Evolutionary conservation across 2,888 invertebrate species (phyloP).

Genomic region (Clistopyga incitator): DNA sequence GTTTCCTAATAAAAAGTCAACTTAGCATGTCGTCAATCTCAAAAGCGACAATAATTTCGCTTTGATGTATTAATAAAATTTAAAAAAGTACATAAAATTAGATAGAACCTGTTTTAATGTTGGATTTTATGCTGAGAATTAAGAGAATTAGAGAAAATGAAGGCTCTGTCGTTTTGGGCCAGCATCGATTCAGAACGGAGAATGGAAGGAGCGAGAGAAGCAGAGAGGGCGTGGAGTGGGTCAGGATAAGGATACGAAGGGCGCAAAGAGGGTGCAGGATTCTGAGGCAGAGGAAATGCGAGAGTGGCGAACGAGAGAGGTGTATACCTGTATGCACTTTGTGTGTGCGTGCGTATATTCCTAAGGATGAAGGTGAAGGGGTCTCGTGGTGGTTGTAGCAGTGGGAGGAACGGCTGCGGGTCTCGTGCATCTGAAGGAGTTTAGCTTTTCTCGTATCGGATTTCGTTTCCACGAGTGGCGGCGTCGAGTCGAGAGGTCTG

Average conservation of each 20-base stretch:
- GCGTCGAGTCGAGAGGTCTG: slow-evolving; percentile 78
- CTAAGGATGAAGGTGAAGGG: slow-evolving; percentile 28
- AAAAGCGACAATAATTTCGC: too few relatives aligned
- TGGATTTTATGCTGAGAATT: background rate
- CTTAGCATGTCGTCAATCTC: too few relatives aligned
- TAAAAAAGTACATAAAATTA: too few relatives aligned
- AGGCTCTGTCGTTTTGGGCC: slow-evolving; percentile 12
- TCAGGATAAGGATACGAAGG: slow-evolving; percentile 39
- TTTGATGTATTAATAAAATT: too few relatives aligned
- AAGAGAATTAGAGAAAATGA: background rate
- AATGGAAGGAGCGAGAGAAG: slow-evolving; percentile 39
- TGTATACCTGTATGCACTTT: background rate
- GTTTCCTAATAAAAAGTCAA: too few relatives aligned
- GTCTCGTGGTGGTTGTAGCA: slow-evolving; percentile 55
- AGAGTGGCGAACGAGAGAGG: slow-evolving; percentile 55
- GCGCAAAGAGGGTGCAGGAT: slow-evolving; percentile 44
- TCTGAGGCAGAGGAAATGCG: slow-evolving; percentile 70
- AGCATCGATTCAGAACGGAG: slow-evolving; percentile 13
- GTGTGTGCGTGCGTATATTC: background rate
- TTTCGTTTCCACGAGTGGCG: slow-evolving; percentile 80
- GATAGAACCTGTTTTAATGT: too few relatives aligned
- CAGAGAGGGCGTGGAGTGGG: slow-evolving; percentile 31
- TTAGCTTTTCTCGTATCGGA: slow-evolving; percentile 82
- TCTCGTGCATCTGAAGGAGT: slow-evolving; percentile 81
- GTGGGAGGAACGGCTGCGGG: slow-evolving; percentile 66